A percentile compares a stretch with the other conserved stretches of the same genome.
Evolutionary conservation across 1,140 invertebrate species (phyloP).

Genomic region (Drosophila dunni): DNA sequence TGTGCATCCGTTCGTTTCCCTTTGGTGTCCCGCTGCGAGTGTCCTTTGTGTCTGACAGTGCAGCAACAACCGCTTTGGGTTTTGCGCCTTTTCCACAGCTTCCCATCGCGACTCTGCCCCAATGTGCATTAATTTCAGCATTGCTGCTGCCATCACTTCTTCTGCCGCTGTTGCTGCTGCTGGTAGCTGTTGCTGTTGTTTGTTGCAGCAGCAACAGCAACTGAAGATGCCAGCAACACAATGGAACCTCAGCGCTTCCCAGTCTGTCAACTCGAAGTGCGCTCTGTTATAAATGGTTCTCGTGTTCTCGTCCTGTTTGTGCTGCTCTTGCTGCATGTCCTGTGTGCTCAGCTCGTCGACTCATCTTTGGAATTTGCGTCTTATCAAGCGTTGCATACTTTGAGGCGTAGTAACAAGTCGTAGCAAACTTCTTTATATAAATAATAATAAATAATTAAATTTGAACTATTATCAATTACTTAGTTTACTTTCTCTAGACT

Average conservation of each 20-base stretch:
- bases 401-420: constrained; percentile 24
- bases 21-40: constrained; percentile 24
- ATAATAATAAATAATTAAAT: background rate
- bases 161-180: constrained; percentile 1
- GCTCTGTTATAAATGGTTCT: constrained; percentile 72
- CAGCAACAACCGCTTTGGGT: constrained; percentile 49
- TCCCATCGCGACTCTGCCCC: constrained; percentile 18
- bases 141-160: constrained; percentile 23
- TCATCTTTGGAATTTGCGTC: constrained; percentile 60
- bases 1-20: background rate
- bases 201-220: constrained; percentile 9
- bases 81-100: constrained; percentile 35
- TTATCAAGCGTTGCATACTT: constrained; percentile 60
- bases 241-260: constrained; percentile 45
- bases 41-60: constrained; percentile 74
- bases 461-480: no score
- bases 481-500: no score
- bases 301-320: constrained; percentile 26
- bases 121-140: constrained; percentile 77
- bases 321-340: constrained; percentile 17
- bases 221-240: constrained; percentile 48
- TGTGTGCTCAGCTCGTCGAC: constrained; percentile 24
- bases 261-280: constrained; percentile 59
- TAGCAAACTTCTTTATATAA: background rate
- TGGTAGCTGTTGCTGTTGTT: constrained; percentile 30